Evolutionary conservation across 2,113 vertebrate species (phyloP), one percentile per base, ranked within the genome.

Genomic region (Embiotoca jacksoni): DNA sequence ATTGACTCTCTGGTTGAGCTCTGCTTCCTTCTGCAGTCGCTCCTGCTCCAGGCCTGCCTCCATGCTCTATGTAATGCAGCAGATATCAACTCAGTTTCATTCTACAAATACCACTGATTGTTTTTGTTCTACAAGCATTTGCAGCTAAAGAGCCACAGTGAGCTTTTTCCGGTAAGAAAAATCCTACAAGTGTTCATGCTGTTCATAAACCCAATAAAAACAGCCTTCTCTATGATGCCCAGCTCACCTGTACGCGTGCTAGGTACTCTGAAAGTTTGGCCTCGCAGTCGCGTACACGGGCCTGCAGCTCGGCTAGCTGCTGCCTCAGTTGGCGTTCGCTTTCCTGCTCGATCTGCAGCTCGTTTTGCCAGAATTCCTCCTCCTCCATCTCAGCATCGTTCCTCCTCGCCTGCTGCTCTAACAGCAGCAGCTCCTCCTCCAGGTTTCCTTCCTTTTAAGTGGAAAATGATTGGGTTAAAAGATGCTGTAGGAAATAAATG

Each of bases 291-390:
- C 93, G 89, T 31, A 99, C 94, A 14, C 95, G 93, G 79, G 93
- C 93, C 69, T 91, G 92, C 83, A 99, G 96, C 87, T 98, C 96
- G 23, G 94, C 94, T n/a, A 99, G 94, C 88, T 97, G 97, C 23
- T 96, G 96, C 66, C 95, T 95, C 77, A 99, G 95, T 73, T 96
- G 97, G 52, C 95, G 96, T 56, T 99, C 97, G 0, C 96, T 98
- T 71, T 99, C 97, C 78, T 96, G 96, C 60, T 99, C 98, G 0
- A 99, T 96, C 93, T 97, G 96, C 54, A 98, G 91, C 91, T 99
- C 97, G 0, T 97, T 98, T 82, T 97, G 96, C 98, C 97, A 99
- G 90, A 98, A 98, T 64, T 97, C 97, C 81, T 98, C 96, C 81
- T 98, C 98, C 60, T 97, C 95, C 0, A 97, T 96, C 94, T 99